Base-by-base conservation (phyloP, 2,888 invertebrate genomes). In the Cephus pulcher region DNA sequence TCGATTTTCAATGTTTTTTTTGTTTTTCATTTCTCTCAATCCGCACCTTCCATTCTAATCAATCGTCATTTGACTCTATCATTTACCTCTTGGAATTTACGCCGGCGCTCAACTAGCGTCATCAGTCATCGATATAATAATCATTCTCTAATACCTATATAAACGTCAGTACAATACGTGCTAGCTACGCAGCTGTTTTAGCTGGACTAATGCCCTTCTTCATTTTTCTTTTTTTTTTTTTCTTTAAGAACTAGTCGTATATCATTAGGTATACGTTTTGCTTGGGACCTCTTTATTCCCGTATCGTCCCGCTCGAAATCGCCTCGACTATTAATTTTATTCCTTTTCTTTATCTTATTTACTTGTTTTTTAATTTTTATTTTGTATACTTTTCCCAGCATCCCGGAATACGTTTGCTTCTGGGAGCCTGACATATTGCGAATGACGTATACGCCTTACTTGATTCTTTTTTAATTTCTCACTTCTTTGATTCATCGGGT, bases 91-190 rank as follows among this genome's bases (percentile, higher is more conserved):
- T 40, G 40, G 40, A 40, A 40, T 11, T 30, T 71, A 4, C 71
- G 33, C 71, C 71, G 71, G 30, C 71, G 71, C 32, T 40, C 15
- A 40, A 9, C 23, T 40, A 40, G 71, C 33, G 33, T 71, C 71
- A 71, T 71, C 71, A 71, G 71, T 71, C 71, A 71, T 70, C 15
- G 71, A 71, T 40, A 40, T 71, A 71, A 71, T 71, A 71, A 71
- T 71, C 71, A 71, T 71, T 71, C 33, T 71, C 71, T 71, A 71
- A 32, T 40, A 40, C 9, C 40, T 40, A 40, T 40, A 40, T 71
- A 71, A 71, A 71, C 71, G 33, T 71, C 71, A 33, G 71, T 71
- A 71, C 71, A 71, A 71, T 30, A 71, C 71, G 71, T 71, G 71
- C 71, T 71, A 71, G 71, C 71, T 71, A 71, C 71, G 71, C 33